These are phyloP conservation scores for Ameiurus melas DNA, from an alignment of 2,113 vertebrate genomes.

Conservation along the genomic window DNA sequence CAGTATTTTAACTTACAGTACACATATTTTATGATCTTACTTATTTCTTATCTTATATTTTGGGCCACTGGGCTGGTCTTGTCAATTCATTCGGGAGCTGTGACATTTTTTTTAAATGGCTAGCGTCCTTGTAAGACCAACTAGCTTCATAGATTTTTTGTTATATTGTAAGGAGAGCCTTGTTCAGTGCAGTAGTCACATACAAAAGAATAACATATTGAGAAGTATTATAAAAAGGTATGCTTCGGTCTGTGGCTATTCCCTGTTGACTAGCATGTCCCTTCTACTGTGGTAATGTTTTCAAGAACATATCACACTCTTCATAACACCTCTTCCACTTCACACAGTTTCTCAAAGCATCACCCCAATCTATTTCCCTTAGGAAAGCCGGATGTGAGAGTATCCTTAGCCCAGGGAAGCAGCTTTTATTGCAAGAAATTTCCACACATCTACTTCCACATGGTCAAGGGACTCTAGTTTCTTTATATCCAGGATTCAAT, in stretches of 20 bases:
- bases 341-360: not conserved
- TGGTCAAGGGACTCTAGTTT: not conserved
- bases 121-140: not conserved
- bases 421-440: not conserved
- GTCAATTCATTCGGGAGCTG: not conserved
- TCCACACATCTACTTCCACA: not conserved
- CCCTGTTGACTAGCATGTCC: constrained; percentile 1
- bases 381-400: not conserved
- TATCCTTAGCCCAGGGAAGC: not conserved
- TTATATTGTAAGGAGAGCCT: not conserved
- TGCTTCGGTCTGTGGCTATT: not conserved
- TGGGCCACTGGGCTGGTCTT: not conserved
- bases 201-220: not conserved
- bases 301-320: constrained; percentile 11
- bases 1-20: not conserved
- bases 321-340: constrained; percentile 8
- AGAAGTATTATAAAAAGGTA: not conserved
- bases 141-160: not conserved
- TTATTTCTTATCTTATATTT: not conserved
- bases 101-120: not conserved
- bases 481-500: not conserved
- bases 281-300: constrained; percentile 9
- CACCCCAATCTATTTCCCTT: not conserved
- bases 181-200: not conserved
- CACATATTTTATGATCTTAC: not conserved